Evolutionary conservation across 2,888 invertebrate species (phyloP), one percentile per base, ranked within the genome.

Genomic region (Helleia helle): DNA sequence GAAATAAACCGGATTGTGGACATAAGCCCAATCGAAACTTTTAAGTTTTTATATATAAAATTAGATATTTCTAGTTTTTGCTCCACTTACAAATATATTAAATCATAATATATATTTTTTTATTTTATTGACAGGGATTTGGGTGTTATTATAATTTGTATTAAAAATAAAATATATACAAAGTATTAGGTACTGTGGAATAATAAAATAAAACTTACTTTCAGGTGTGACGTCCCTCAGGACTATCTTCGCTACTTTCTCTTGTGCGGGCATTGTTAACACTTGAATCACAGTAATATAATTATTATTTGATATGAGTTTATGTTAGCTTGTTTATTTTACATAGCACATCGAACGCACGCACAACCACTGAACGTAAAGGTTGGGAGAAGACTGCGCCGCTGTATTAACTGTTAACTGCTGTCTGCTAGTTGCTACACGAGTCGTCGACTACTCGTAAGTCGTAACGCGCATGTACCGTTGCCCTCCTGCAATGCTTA

Each of bases 221-320:
- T 83, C 83, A 36, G 80, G 76, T 12, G 83, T 83, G 25, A 83
- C 71, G 57, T 80, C 71, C 26, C 72, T 65, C 27, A 74, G 64
- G 27, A 81, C 66, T 43, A 83, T 68, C 51, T 61, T 68, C 14
- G 49, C 51, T 48, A 59, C 72, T 46, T 24, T 25, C 25, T 59
- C 52, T 65, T 77, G 71, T 42, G 75, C 80, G 50, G 83, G 84
- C 83, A 83, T 83, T 50, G 54, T 69, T 31, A 36, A 36, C 15
- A 15, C 9, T 27, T 24, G 34, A 12, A 34, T 12, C 11, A 7
- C 6, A 7, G 17, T 9, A 18, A 22, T 11, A 18, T 22, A n/a
- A n/a, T n/a, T n/a, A n/a, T n/a, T n/a, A n/a, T n/a, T n/a, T 18
- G 18, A 18, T n/a, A n/a, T n/a, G 6, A 18, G 18, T 18, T 18